Percentiles rank a stretch among this genome's conserved stretches.
Conservation (phyloP, 2,113 vertebrate species). For the Psilopogon haemacephalus region DNA sequence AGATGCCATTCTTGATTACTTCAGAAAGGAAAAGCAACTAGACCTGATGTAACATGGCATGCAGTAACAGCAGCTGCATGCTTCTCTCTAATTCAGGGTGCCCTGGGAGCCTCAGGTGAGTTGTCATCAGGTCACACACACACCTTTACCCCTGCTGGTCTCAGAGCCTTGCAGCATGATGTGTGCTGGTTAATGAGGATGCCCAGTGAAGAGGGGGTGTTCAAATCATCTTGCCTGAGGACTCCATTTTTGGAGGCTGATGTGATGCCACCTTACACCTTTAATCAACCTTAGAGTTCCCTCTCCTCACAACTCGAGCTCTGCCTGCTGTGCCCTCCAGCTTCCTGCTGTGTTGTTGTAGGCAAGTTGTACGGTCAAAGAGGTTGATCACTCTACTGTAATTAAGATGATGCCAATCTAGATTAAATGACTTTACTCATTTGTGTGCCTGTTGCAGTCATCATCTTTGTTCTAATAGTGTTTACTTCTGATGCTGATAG, state of each 20-base stretch:
- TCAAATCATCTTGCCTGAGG: background rate
- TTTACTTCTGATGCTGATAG: background rate
- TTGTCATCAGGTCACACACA: background rate
- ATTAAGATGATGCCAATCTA: background rate
- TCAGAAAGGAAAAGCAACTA: background rate
- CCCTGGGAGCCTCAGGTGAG: background rate
- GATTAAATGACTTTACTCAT: background rate
- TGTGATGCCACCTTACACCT: background rate
- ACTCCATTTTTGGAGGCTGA: background rate
- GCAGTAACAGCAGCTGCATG: background rate
- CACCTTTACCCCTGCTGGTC: background rate
- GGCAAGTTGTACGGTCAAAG: background rate
- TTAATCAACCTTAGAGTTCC: background rate
- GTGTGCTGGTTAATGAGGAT: background rate
- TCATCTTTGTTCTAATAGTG: background rate
- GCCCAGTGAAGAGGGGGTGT: background rate
- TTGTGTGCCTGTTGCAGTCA: background rate
- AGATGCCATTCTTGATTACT: background rate
- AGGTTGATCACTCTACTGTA: background rate
- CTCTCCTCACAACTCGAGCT: background rate
- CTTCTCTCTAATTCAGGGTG: background rate
- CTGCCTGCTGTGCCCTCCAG: rapidly evolving
- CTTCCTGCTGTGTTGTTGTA: background rate
- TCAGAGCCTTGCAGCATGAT: background rate
- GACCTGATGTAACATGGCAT: background rate